Evolutionary conservation across 2,113 vertebrate genomes (phyloP), one percentile per base, ranked within the genome.

Genomic region (Sebastes schlegelii): DNA sequence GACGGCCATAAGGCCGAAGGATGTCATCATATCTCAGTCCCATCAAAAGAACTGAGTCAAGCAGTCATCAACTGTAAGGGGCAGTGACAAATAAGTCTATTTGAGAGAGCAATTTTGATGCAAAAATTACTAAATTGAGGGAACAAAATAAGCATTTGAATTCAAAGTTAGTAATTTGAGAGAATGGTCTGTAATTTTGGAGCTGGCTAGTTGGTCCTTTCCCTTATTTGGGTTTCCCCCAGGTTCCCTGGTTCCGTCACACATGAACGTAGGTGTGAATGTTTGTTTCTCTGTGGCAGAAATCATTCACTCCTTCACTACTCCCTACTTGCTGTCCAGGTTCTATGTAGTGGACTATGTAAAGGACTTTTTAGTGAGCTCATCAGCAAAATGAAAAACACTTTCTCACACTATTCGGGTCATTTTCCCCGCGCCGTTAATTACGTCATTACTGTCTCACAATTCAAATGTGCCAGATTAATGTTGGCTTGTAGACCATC

Each of bases 21-120:
- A 17, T 17, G 23, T 6, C 74, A 19, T 34, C 51, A 49, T 54
- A 34, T 63, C 12, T 57, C 49, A 63, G 14, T 12, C 19, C 11
- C 46, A 82, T 82, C 40, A 55, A 62, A 63, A 49, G n/a, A n/a
- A n/a, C n/a, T n/a, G n/a, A n/a, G n/a, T n/a, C 61, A 54, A 52
- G 26, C 26, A 26, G 26, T 26, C 26, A 5, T 1, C 48, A 19
- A 34, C 23, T 57, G 51, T n/a, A 21, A 57, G 43, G 60, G 40
- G 10, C 40, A 65, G 43, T 14, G 40, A 46, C 23, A 43, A 55
- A 10, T n/a, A n/a, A n/a, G n/a, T n/a, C n/a, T n/a, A 58, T 58
- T 34, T 55, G 19, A 23, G 48, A 23, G 52, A 68, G 43, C 21
- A 1, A 11, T 46, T 57, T 40, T 34, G 9, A 10, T 19, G 3